These are phyloP conservation scores for Spongilla lacustris DNA, from an alignment of 37 sponge, comb jelly and placozoan genomes.

Conservation along the genomic window DNA sequence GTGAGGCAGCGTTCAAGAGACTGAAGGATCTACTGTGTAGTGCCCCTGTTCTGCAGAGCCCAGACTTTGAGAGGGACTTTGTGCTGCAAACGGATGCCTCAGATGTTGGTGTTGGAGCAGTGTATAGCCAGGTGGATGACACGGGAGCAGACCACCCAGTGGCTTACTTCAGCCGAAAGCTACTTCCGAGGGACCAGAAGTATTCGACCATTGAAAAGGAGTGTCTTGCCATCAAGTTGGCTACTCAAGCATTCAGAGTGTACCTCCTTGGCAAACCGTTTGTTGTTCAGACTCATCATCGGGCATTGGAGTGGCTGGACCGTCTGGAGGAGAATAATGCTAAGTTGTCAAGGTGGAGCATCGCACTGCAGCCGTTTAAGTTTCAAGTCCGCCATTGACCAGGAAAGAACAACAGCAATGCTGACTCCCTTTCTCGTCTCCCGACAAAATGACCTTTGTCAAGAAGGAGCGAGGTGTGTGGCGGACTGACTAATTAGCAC, in stretches of 20 bases:
- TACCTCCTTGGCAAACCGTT: slow-evolving; percentile 46
- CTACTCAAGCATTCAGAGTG: slow-evolving; percentile 31
- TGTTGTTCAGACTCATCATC: slow-evolving; percentile 32
- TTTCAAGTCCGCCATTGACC: slow-evolving; percentile 17
- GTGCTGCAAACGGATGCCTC: slow-evolving; percentile 60
- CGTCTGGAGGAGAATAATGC: slow-evolving; percentile 35
- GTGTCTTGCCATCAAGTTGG: slow-evolving; percentile 51
- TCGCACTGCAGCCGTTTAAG: slow-evolving; percentile 41
- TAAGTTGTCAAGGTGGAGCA: slow-evolving; percentile 34
- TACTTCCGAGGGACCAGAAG: slow-evolving; percentile 33
- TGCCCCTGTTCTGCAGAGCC: slow-evolving; percentile 28
- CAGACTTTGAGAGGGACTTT: slow-evolving; percentile 23
- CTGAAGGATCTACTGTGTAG: slow-evolving; percentile 25
- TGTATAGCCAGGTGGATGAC: slow-evolving; percentile 40
- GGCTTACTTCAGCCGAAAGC: slow-evolving; percentile 39
- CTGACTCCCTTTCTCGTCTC: slow-evolving; percentile 17
- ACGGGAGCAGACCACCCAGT: slow-evolving; percentile 40
- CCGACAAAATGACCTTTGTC: no score
- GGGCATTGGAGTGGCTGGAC: slow-evolving; percentile 43
- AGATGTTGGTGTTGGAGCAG: slow-evolving; percentile 50
- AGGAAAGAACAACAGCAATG: slow-evolving; percentile 34
- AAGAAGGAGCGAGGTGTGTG: no score
- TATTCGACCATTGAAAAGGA: slow-evolving; percentile 46
- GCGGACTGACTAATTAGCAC: no score
- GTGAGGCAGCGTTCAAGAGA: slow-evolving; percentile 41